phyloP scores from a whole-genome alignment of 2,888 invertebrate species.

The Trissoscelio sp. region DNA sequence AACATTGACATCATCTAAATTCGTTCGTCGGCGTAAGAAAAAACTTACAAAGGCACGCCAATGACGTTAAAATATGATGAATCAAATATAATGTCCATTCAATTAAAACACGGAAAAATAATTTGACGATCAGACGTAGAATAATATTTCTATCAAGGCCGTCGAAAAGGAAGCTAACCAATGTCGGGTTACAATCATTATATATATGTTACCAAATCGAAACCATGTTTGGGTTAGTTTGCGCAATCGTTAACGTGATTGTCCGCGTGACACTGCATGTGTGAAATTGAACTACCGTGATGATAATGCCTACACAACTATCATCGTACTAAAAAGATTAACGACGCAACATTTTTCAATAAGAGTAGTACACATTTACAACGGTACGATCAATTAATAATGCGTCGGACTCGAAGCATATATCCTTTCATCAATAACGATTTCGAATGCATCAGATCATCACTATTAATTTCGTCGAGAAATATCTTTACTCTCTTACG shows the following conservation, averaged over 20 bases:
- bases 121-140: no score
- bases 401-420: neutral
- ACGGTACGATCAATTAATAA: slow-evolving; percentile 15
- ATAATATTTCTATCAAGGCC: no score
- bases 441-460: neutral
- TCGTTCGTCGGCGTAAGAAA: neutral
- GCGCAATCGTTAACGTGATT: slow-evolving; percentile 10
- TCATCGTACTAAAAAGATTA: slow-evolving; percentile 29
- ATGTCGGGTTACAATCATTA: slow-evolving; percentile 29
- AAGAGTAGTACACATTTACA: neutral
- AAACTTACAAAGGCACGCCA: neutral
- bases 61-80: slow-evolving; percentile 1
- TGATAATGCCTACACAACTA: slow-evolving; percentile 11
- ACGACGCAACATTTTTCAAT: neutral
- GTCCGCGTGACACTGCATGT: slow-evolving; percentile 24
- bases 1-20: slow-evolving; percentile 25
- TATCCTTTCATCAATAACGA: neutral
- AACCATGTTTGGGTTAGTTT: slow-evolving; percentile 14
- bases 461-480: neutral
- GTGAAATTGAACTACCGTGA: slow-evolving; percentile 27
- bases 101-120: neutral
- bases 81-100: slow-evolving; percentile 10
- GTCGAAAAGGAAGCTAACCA: slow-evolving; percentile 30
- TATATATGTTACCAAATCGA: slow-evolving; percentile 48
- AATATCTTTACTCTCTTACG: no score